Evolutionary conservation across 2,797 vertebrate genomes (phyloP).

Genomic region (Sphenopsis melanotis): DNA sequence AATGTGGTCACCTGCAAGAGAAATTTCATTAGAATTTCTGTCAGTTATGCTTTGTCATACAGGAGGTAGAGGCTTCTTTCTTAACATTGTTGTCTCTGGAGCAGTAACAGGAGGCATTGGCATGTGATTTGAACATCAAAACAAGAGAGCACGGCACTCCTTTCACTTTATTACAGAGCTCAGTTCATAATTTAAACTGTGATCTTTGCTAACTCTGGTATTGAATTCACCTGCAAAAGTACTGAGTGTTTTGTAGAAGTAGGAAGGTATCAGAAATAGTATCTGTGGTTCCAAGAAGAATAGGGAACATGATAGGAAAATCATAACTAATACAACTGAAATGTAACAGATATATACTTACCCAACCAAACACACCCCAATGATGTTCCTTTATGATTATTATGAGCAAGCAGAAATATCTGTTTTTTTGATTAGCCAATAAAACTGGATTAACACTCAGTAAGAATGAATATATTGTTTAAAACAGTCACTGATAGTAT

Average conservation of each 20-base stretch:
- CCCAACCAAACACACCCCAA: not conserved
- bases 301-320: not conserved
- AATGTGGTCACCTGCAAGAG: not conserved
- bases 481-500: not conserved
- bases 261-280: not conserved
- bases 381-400: not conserved
- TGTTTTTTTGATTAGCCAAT: not conserved
- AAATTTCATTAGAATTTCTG: not conserved
- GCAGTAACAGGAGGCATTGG: not conserved
- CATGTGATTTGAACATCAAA: not conserved
- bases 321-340: not conserved
- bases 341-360: not conserved
- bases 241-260: not conserved
- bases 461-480: not conserved
- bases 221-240: not conserved
- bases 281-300: not conserved
- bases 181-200: not conserved
- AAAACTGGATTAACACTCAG: not conserved
- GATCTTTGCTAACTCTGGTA: not conserved
- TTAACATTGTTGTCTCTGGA: not conserved
- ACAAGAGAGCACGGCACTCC: not conserved
- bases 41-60: not conserved
- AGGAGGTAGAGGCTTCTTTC: not conserved
- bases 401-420: not conserved
- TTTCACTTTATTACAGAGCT: not conserved